Percentiles rank a stretch among this genome's conserved stretches.
Evolutionary conservation across 2,113 vertebrate species (phyloP).

Genomic region (Bagarius yarrelli): DNA sequence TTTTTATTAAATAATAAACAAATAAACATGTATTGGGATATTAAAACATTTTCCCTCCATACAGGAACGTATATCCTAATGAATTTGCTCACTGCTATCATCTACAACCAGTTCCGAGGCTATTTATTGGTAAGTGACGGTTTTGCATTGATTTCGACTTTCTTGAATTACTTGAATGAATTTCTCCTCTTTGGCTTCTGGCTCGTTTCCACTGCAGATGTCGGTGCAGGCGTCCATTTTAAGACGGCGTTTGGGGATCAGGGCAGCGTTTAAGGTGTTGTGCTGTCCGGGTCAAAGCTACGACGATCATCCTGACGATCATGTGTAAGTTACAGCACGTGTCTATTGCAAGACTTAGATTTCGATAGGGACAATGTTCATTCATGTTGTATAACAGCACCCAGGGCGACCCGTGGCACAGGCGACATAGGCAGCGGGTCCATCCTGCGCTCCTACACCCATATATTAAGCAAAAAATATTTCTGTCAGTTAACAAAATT

Average conservation of each 20-base stretch:
- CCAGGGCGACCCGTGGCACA: too few relatives aligned
- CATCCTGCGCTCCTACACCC: too few relatives aligned
- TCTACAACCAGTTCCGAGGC: conserved; percentile 98
- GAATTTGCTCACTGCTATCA: conserved; percentile 95
- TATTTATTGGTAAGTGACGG: conserved; percentile 86
- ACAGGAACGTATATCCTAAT: conserved; percentile 93
- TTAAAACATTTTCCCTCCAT: not conserved
- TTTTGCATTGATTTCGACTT: not conserved
- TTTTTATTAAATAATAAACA: conserved; percentile 48
- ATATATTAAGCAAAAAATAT: too few relatives aligned
- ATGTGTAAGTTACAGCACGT: conserved; percentile 37
- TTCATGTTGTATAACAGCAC: not conserved
- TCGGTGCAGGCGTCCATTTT: conserved; percentile 89
- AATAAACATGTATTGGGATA: conserved; percentile 68
- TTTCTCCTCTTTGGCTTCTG: not conserved
- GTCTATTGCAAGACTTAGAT: not conserved
- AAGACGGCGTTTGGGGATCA: conserved; percentile 84
- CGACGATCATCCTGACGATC: conserved; percentile 36
- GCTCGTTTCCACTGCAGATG: conserved; percentile 69
- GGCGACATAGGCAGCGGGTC: too few relatives aligned
- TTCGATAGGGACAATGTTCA: not conserved
- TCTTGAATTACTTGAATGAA: not conserved
- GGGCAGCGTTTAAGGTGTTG: conserved; percentile 89
- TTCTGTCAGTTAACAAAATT: too few relatives aligned
- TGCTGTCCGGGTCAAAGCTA: conserved; percentile 55